These are phyloP conservation scores for Nemurella pictetii DNA, from an alignment of 2,888 invertebrate genomes.

Conservation along the genomic window DNA sequence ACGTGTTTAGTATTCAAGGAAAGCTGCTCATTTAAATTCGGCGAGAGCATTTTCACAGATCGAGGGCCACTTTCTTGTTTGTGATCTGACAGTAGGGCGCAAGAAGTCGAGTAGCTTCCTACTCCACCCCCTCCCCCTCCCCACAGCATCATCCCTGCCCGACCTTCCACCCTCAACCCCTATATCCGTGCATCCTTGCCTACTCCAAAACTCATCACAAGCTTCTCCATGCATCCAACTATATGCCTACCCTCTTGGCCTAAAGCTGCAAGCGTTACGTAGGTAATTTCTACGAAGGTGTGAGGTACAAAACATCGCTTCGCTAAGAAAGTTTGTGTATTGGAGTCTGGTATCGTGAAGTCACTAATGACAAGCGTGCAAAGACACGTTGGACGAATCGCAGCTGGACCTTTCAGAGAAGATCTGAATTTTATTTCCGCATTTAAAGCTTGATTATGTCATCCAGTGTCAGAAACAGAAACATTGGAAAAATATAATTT, in stretches of 20 bases:
- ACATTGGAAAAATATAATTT: too few species aligned
- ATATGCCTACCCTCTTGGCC: not conserved
- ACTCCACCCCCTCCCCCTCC: not conserved
- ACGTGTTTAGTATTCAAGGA: slow-evolving; percentile 41
- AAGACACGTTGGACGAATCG: too few species aligned
- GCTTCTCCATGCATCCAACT: not conserved
- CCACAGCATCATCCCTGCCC: not conserved
- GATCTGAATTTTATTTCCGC: too few species aligned
- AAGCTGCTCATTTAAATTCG: slow-evolving; percentile 38
- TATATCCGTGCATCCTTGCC: not conserved
- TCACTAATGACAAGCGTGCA: too few species aligned
- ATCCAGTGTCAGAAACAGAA: too few species aligned
- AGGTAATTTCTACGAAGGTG: not conserved
- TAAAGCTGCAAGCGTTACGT: not conserved
- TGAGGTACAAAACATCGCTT: not conserved
- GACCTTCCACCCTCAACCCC: not conserved
- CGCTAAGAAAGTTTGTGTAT: not conserved
- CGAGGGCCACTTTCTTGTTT: slow-evolving; percentile 16
- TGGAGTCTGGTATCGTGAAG: not conserved
- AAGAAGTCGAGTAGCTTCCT: not conserved
- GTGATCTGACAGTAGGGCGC: not conserved
- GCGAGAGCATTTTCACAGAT: slow-evolving; percentile 27
- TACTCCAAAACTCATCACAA: not conserved
- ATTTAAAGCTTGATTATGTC: too few species aligned
- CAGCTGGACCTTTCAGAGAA: too few species aligned